Conservation (phyloP, 2,797 vertebrate genomes). For the Naso thynnoides region DNA sequence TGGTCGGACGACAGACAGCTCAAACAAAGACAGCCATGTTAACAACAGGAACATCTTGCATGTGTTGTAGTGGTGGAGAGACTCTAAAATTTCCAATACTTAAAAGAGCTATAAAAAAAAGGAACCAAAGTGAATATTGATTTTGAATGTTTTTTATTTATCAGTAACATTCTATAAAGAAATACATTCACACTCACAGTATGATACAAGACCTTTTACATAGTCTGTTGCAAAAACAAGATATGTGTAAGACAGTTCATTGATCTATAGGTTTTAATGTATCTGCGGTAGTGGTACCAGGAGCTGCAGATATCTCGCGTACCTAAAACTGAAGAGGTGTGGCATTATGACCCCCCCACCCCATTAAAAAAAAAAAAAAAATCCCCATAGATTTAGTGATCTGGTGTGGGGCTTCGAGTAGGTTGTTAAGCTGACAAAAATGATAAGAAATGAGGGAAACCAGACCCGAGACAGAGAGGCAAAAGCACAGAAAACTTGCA, state of each 20-base stretch:
- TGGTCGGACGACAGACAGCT: slow-evolving; percentile 1
- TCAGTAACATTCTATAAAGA: slow-evolving; percentile 85
- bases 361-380: slow-evolving; percentile 20
- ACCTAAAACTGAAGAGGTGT: slow-evolving; percentile 23
- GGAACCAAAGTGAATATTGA: slow-evolving; percentile 70
- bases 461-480: slow-evolving; percentile 21
- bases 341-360: slow-evolving; percentile 16
- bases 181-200: slow-evolving; percentile 84
- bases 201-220: slow-evolving; percentile 80
- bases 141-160: slow-evolving; percentile 84
- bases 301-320: slow-evolving; percentile 25
- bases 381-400: slow-evolving; percentile 17
- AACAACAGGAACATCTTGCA: slow-evolving; percentile 80
- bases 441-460: not conserved
- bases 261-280: slow-evolving; percentile 57
- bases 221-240: slow-evolving; percentile 77
- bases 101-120: slow-evolving; percentile 63
- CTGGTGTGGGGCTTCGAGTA: slow-evolving; percentile 16
- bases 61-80: slow-evolving; percentile 69
- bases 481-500: slow-evolving; percentile 41
- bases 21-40: slow-evolving; percentile 80
- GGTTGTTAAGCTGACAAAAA: slow-evolving; percentile 14
- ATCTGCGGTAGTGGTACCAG: slow-evolving; percentile 43
- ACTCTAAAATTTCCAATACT: slow-evolving; percentile 21
- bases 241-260: slow-evolving; percentile 71